A percentile compares a stretch with the other conserved stretches of the same genome.
Evolutionary conservation across 2,797 vertebrate genomes (phyloP).

Genomic region (Chelon labrosus): DNA sequence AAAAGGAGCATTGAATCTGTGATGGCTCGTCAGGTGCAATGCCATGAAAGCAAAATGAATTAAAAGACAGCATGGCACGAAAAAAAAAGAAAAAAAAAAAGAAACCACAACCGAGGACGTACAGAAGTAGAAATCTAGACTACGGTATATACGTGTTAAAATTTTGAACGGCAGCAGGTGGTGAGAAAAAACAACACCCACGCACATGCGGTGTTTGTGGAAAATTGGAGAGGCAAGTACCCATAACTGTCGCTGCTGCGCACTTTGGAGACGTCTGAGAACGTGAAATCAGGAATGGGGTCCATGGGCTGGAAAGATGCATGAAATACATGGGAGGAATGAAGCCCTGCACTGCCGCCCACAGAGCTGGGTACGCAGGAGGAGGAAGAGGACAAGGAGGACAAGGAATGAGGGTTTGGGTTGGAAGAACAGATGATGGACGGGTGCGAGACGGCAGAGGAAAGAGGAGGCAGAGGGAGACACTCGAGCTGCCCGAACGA

Average conservation of each 20-base stretch:
- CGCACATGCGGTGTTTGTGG: constrained; percentile 68
- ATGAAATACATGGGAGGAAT: constrained; percentile 90
- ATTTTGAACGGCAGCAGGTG: constrained; percentile 14
- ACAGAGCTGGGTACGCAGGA: constrained; percentile 75
- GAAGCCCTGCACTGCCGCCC: constrained; percentile 75
- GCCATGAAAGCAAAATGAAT: constrained; percentile 11
- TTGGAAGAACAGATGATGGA: constrained; percentile 78
- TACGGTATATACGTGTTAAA: neutral
- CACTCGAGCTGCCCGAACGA: constrained; percentile 88
- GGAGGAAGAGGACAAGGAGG: constrained; percentile 69
- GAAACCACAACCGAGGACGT: neutral
- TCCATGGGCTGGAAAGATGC: constrained; percentile 95
- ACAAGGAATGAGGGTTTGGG: constrained; percentile 67
- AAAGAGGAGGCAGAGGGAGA: constrained; percentile 81
- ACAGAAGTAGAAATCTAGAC: neutral
- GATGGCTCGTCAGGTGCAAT: constrained; percentile 22
- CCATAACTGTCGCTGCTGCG: constrained; percentile 87
- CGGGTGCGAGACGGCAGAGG: constrained; percentile 84
- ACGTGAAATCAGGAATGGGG: constrained; percentile 90
- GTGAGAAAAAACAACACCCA: constrained; percentile 35
- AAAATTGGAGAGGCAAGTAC: constrained; percentile 84
- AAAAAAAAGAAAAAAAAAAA: neutral
- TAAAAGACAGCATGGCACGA: neutral
- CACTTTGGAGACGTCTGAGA: constrained; percentile 88
- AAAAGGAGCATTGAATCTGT: constrained; percentile 25